These are phyloP conservation scores for Dreissena rostriformis DNA, from an alignment of 1,140 invertebrate genomes.

Conservation along the genomic window DNA sequence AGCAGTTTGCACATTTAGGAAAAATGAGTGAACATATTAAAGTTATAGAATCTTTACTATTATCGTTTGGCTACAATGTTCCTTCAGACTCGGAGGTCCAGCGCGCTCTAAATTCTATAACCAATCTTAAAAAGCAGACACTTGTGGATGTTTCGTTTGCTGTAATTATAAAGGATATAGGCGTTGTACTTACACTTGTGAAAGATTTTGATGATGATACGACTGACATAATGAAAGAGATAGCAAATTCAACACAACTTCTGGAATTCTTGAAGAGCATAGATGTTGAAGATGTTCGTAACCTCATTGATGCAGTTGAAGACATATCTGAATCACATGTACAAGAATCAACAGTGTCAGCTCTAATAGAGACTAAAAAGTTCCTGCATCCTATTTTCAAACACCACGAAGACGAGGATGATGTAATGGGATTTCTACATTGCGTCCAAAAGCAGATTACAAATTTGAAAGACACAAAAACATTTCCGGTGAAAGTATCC, in stretches of 20 bases:
- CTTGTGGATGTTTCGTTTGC: neutral
- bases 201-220: constrained; percentile 2
- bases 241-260: constrained; percentile 29
- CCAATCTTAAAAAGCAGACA: neutral
- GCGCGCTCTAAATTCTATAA: constrained; percentile 8
- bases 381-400: constrained; percentile 40
- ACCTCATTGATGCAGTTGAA: constrained; percentile 60
- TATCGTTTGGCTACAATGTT: neutral
- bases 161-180: neutral
- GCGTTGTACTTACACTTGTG: neutral
- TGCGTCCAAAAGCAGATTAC: neutral
- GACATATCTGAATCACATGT: constrained; percentile 59
- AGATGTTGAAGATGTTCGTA: constrained; percentile 44
- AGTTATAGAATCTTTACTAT: neutral
- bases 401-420: neutral
- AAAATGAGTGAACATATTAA: neutral
- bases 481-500: constrained; percentile 45
- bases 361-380: constrained; percentile 51
- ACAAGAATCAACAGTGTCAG: constrained; percentile 54
- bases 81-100: neutral
- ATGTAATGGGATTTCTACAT: constrained; percentile 4
- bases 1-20: neutral
- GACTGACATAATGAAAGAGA: constrained; percentile 34
- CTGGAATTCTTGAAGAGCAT: constrained; percentile 48
- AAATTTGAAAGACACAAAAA: neutral